A percentile compares a stretch with the other conserved stretches of the same genome.
These are phyloP conservation scores for Musca vetustissima DNA, from an alignment of 1,140 invertebrate genomes.

Conservation along the genomic window DNA sequence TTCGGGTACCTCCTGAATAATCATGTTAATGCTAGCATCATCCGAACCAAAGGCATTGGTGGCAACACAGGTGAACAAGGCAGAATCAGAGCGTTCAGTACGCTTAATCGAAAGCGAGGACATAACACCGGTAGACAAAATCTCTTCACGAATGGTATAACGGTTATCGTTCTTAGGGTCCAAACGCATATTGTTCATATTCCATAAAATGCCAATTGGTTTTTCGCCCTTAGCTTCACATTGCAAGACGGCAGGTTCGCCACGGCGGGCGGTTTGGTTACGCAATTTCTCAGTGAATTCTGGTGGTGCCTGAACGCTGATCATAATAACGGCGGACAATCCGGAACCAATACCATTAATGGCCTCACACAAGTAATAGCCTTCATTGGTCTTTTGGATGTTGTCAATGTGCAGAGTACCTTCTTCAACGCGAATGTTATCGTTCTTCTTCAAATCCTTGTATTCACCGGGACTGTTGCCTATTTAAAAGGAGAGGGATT, in stretches of 20 bases:
- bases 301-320: slow-evolving; percentile 91
- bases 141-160: slow-evolving; percentile 90
- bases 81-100: slow-evolving; percentile 87
- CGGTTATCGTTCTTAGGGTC: slow-evolving; percentile 84
- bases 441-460: slow-evolving; percentile 85
- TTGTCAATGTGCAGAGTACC: slow-evolving; percentile 85
- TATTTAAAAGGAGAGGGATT: slow-evolving; percentile 47
- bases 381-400: slow-evolving; percentile 90
- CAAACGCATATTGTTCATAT: slow-evolving; percentile 89
- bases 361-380: slow-evolving; percentile 93
- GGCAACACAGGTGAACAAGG: slow-evolving; percentile 91
- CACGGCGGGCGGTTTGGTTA: slow-evolving; percentile 85
- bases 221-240: slow-evolving; percentile 96
- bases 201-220: slow-evolving; percentile 94
- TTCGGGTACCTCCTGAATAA: slow-evolving; percentile 95
- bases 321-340: slow-evolving; percentile 87
- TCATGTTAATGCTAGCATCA: slow-evolving; percentile 93
- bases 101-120: slow-evolving; percentile 87
- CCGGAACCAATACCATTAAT: slow-evolving; percentile 94
- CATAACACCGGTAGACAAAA: slow-evolving; percentile 80
- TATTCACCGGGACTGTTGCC: slow-evolving; percentile 89
- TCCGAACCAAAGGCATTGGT: slow-evolving; percentile 94
- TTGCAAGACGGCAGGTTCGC: slow-evolving; percentile 88
- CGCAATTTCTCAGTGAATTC: slow-evolving; percentile 91
- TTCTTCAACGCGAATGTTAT: slow-evolving; percentile 87